phyloP scores from a whole-genome alignment of 1,140 invertebrate species.

The Sycophaga agraensis region DNA sequence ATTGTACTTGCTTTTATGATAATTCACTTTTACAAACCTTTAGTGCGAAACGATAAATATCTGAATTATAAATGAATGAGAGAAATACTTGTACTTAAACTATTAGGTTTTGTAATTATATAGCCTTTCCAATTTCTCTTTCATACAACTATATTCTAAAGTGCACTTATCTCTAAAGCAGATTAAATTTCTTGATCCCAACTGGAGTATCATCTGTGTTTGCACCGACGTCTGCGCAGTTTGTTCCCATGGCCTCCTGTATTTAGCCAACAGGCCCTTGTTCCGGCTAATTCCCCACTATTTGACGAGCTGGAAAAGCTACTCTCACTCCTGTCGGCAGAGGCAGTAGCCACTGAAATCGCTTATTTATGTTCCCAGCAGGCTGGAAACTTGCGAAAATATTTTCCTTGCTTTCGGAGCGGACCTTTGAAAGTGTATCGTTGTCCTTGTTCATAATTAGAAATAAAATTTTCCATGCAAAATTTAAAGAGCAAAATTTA shows the following conservation, averaged over 20 bases:
- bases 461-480: too few relatives aligned
- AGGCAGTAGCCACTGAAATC: background rate
- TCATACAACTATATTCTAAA: too few relatives aligned
- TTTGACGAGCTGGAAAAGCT: conserved; percentile 27
- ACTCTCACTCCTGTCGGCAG: background rate
- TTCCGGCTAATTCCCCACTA: conserved; percentile 33
- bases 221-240: conserved; percentile 2
- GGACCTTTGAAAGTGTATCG: conserved; percentile 9
- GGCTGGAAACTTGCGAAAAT: conserved; percentile 29
- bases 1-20: too few relatives aligned
- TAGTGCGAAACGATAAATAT: too few relatives aligned
- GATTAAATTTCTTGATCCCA: conserved; percentile 15
- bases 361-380: conserved; percentile 31
- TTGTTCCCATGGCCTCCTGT: conserved; percentile 23
- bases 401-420: conserved; percentile 23
- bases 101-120: too few relatives aligned
- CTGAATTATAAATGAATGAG: too few relatives aligned
- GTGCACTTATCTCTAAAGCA: background rate
- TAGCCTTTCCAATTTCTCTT: too few relatives aligned
- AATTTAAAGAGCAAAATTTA: too few relatives aligned
- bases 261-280: conserved; percentile 30
- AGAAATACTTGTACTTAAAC: too few relatives aligned
- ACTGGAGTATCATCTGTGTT: conserved; percentile 23
- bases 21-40: too few relatives aligned
- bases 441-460: too few relatives aligned